A percentile compares a stretch with the other conserved stretches of the same genome.
These are phyloP conservation scores for Amblyopsis rosae DNA, from an alignment of 2,113 vertebrate species.

Conservation along the genomic window DNA sequence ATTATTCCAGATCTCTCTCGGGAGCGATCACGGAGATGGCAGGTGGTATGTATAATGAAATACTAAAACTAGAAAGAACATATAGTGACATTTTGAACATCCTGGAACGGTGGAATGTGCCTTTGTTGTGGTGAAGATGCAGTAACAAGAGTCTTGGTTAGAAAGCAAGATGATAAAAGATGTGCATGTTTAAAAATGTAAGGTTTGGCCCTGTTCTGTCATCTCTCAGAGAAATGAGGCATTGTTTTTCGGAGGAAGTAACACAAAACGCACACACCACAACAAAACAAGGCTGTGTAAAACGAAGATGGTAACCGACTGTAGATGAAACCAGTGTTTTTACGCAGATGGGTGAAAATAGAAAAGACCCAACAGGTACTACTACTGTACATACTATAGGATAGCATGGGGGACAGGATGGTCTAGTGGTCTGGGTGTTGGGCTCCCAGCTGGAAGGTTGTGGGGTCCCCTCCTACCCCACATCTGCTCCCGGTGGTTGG, in stretches of 20 bases:
- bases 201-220: neutral
- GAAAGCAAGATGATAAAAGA: neutral
- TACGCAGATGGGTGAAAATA: slow-evolving; percentile 1
- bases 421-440: too few species aligned
- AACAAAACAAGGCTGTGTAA: neutral
- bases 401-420: too few species aligned
- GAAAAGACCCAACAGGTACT: neutral
- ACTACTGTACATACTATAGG: neutral
- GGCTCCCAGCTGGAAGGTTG: too few species aligned
- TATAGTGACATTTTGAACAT: too few species aligned
- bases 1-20: neutral
- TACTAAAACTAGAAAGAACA: too few species aligned
- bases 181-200: neutral
- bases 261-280: too few species aligned
- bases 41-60: too few species aligned
- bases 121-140: too few species aligned
- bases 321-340: neutral
- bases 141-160: neutral
- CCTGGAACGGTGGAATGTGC: neutral
- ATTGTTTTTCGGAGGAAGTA: slow-evolving; percentile 6
- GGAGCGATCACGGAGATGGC: neutral
- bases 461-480: too few species aligned
- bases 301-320: neutral
- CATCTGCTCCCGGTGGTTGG: too few species aligned
- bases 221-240: neutral